These are phyloP conservation scores for Beris chalybata DNA, from an alignment of 2,888 invertebrate species.

Conservation along the genomic window DNA sequence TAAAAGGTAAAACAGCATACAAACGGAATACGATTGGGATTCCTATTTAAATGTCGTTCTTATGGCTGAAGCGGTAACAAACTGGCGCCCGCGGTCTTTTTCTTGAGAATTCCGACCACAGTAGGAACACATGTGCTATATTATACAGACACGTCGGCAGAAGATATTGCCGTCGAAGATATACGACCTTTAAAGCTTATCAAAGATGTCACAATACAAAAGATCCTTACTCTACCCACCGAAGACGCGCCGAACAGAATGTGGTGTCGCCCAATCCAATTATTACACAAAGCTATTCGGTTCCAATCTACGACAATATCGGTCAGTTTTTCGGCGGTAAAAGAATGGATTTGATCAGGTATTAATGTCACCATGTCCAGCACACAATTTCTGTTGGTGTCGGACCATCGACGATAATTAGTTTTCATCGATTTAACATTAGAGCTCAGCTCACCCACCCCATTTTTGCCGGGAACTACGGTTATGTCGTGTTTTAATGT, in stretches of 20 bases:
- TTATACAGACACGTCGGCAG: slow-evolving; percentile 7
- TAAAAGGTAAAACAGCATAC: slow-evolving; percentile 1
- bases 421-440: slow-evolving; percentile 35
- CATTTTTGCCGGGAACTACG: too few species aligned
- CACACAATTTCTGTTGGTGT: too few species aligned
- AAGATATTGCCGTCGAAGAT: slow-evolving; percentile 11
- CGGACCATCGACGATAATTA: slow-evolving; percentile 30
- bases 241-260: too few species aligned
- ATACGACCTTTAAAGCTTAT: slow-evolving; percentile 29
- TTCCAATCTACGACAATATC: too few species aligned
- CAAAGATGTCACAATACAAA: slow-evolving; percentile 1
- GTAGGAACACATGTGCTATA: slow-evolving; percentile 22
- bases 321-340: too few species aligned
- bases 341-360: too few species aligned
- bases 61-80: slow-evolving; percentile 28
- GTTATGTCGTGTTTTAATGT: too few species aligned
- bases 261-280: too few species aligned
- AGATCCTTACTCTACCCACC: too few species aligned
- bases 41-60: slow-evolving; percentile 37
- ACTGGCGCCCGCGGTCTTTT: slow-evolving; percentile 36
- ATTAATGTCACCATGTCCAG: too few species aligned
- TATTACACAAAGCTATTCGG: too few species aligned
- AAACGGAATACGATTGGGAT: slow-evolving; percentile 17
- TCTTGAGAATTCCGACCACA: slow-evolving; percentile 34
- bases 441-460: slow-evolving; percentile 19